Evolutionary conservation across 2,113 vertebrate species (phyloP), one percentile per base, ranked within the genome.

Genomic region (Odontophorus gujanensis): DNA sequence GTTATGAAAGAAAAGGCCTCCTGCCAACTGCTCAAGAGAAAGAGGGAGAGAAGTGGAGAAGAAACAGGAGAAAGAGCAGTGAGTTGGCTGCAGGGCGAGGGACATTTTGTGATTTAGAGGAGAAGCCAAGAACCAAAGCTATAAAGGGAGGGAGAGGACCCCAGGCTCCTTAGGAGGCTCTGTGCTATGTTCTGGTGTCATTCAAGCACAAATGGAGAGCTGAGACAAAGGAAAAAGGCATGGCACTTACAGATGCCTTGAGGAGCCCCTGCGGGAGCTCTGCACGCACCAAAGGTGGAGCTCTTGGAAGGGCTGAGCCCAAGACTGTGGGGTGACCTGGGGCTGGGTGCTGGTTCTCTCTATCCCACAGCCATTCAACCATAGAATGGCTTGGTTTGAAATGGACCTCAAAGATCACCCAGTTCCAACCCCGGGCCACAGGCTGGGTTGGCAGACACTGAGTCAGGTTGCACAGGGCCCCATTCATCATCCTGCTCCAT

Each of bases 1-100:
- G 95, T 96, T 96, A 95, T 87, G 96, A 96, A 96, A 94, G 92
- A 87, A 96, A 89, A 53, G 81, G 96, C 84, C 53, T 92, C 40
- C 89, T 93, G 96, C 94, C 94, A 96, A 81, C 40, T 93, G 45
- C 88, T 96, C 79, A 87, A 85, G 77, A 93, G 69, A 88, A 88
- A 91, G 74, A 75, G 65, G 67, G 84, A 87, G 76, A 94, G 80
- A 92, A 89, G 84, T 84, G 61, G 69, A 92, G 92, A 90, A 89
- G 77, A 92, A 95, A 92, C 2, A 0, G 67, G 61, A 95, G 81
- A 90, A 92, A 75, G 36, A 94, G 66, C 92, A 94, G 81, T 45
- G 62, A 92, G 66, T 61, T 95, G 94, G 95, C 95, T 94, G 84
- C 86, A 87, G 86, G 90, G 78, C 84, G 75, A 79, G 81, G 95